Conservation (phyloP, 2,888 invertebrate species). For the Harmothoe impar region DNA sequence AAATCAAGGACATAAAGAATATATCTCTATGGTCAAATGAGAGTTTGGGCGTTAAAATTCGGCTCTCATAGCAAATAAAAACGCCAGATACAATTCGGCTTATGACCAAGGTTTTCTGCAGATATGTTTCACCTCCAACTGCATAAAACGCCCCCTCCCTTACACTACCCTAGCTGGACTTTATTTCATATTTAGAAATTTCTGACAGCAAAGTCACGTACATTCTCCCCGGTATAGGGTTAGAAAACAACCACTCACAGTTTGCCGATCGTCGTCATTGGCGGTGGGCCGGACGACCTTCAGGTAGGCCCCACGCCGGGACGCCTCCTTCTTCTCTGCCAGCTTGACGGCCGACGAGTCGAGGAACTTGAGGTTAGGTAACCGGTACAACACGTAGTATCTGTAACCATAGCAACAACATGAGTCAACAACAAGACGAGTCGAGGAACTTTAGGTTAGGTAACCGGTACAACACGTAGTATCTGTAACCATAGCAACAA, state of each 20-base stretch:
- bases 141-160: too few species aligned
- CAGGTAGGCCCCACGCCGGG: constrained; percentile 88
- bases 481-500: too few species aligned
- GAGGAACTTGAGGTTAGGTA: constrained; percentile 89
- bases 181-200: background rate
- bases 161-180: too few species aligned
- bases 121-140: background rate
- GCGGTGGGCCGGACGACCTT: constrained; percentile 87
- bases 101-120: too few species aligned
- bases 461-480: constrained; percentile 90
- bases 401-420: too few species aligned
- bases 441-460: constrained; percentile 91
- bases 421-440: too few species aligned
- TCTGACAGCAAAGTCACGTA: background rate
- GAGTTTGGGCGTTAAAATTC: background rate
- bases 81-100: too few species aligned
- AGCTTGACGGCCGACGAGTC: constrained; percentile 89
- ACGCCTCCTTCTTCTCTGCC: constrained; percentile 88
- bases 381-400: constrained; percentile 89
- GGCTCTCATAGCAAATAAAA: too few species aligned
- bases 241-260: constrained; percentile 1
- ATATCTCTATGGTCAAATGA: too few species aligned
- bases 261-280: background rate
- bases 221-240: background rate
- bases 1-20: background rate